phyloP scores from a whole-genome alignment of 2,888 invertebrate species.

The Beris morrisii region DNA sequence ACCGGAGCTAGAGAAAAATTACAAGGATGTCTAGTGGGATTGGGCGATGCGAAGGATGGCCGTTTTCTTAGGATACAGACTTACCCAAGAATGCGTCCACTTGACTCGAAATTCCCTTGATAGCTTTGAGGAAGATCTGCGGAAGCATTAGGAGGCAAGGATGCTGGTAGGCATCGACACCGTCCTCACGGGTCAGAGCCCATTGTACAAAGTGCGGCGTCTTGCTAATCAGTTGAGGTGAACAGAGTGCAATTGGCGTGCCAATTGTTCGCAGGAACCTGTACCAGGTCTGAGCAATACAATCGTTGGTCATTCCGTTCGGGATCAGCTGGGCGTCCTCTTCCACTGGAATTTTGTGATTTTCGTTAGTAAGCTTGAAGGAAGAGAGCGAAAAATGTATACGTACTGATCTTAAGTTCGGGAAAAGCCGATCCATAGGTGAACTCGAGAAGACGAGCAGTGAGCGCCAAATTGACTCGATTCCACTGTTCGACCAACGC shows the following conservation, averaged over 20 bases:
- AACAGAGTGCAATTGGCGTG: conserved; percentile 90
- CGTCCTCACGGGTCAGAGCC: conserved; percentile 76
- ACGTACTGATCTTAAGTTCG: conserved; percentile 72
- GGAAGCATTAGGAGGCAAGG: conserved; percentile 83
- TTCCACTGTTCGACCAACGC: conserved; percentile 95
- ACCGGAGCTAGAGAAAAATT: no score
- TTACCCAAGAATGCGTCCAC: conserved; percentile 95
- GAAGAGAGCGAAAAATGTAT: no score
- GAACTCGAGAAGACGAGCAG: conserved; percentile 78
- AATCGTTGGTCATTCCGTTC: conserved; percentile 81
- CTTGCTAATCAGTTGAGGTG: conserved; percentile 75
- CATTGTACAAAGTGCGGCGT: conserved; percentile 72
- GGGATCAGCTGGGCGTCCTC: conserved; percentile 85
- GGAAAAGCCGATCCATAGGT: conserved; percentile 88
- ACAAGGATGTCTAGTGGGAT: no score
- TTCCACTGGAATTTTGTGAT: conserved; percentile 63
- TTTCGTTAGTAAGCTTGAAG: no score
- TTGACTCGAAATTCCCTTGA: conserved; percentile 89
- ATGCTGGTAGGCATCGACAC: conserved; percentile 88
- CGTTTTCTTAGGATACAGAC: conserved; percentile 39
- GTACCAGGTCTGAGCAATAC: conserved; percentile 95
- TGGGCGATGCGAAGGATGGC: no score
- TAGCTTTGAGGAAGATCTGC: conserved; percentile 88
- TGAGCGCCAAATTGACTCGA: conserved; percentile 86
- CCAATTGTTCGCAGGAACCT: conserved; percentile 91